Evolutionary conservation across 1,140 invertebrate genomes (phyloP).

Genomic region (Patella vulgata): DNA sequence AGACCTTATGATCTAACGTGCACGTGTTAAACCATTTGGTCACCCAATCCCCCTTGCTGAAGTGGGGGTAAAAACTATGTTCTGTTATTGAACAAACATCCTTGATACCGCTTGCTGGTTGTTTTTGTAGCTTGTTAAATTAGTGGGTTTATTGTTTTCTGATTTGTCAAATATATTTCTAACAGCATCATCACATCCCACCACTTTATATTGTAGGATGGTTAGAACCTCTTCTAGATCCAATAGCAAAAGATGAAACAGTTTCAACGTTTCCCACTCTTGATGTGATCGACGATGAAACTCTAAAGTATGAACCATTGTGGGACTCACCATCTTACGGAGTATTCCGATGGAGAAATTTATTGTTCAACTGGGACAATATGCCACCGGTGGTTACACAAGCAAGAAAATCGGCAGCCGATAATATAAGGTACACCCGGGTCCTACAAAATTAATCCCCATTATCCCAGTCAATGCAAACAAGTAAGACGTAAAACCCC

Average conservation of each 20-base stretch:
- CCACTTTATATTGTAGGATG: conserved; percentile 73
- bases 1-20: too few relatives aligned
- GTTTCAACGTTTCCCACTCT: conserved; percentile 88
- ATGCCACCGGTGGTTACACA: conserved; percentile 78
- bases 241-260: conserved; percentile 86
- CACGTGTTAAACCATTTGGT: too few relatives aligned
- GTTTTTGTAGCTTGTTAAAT: too few relatives aligned
- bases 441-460: neutral
- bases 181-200: too few relatives aligned
- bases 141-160: too few relatives aligned
- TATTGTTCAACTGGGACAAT: conserved; percentile 82
- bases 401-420: conserved; percentile 74
- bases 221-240: conserved; percentile 91
- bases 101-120: too few relatives aligned
- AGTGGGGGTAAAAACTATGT: too few relatives aligned
- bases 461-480: neutral
- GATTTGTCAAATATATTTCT: too few relatives aligned
- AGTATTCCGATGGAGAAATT: conserved; percentile 26
- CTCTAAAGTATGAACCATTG: conserved; percentile 66
- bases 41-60: too few relatives aligned
- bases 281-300: conserved; percentile 94
- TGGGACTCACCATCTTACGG: conserved; percentile 1
- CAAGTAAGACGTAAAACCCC: too few relatives aligned
- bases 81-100: too few relatives aligned
- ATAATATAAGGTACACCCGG: neutral